Base-by-base conservation (phyloP, 2,888 invertebrate species). In the Heteromurus nitidus region DNA sequence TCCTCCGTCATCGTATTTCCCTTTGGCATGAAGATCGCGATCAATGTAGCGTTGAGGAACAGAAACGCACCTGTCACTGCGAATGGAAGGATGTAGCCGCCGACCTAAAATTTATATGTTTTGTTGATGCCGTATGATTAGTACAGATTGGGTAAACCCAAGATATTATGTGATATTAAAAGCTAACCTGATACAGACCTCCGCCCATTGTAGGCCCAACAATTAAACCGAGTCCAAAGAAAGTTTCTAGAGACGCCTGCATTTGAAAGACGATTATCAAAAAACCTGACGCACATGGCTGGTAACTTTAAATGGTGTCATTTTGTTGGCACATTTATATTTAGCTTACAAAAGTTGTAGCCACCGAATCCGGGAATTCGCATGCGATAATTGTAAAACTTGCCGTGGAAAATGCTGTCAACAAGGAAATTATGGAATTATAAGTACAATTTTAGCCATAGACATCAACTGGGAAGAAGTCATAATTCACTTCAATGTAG, bases 381-480 rank as follows among this genome's bases (percentile, higher is more conserved):
- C 53, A 88, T 0, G 91, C 90, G 22, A 90, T 89, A 73, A 91
- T 89, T 1, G 90, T 89, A 85, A 91, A 91, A 9, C 90, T 89
- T 1, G 91, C 89, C 0, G 90, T 90, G 31, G 89, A 86, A 5
- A 89, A 95, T n/a, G 95, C 95, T 0, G 96, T 95, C 88, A 92
- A n/a, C n/a, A n/a, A n/a, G n/a, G n/a, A n/a, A n/a, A n/a, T n/a
- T n/a, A n/a, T n/a, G n/a, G n/a, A n/a, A n/a, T n/a, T n/a, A n/a
- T n/a, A n/a, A n/a, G 91, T 60, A 28, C 58, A 36, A 13, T 74
- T 50, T 16, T 64, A 30, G 62, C 65, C 22, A 28, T 30, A 72
- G 24, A n/a, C 30, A 64, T 13, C 16, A 30, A 30, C 13, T 36
- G 36, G 5, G 13, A 36, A 36, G 36, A 36, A 36, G 5, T 36